Evolutionary conservation across 2,113 vertebrate genomes (phyloP), one percentile per base, ranked within the genome.

Genomic region (Suricata suricatta): DNA sequence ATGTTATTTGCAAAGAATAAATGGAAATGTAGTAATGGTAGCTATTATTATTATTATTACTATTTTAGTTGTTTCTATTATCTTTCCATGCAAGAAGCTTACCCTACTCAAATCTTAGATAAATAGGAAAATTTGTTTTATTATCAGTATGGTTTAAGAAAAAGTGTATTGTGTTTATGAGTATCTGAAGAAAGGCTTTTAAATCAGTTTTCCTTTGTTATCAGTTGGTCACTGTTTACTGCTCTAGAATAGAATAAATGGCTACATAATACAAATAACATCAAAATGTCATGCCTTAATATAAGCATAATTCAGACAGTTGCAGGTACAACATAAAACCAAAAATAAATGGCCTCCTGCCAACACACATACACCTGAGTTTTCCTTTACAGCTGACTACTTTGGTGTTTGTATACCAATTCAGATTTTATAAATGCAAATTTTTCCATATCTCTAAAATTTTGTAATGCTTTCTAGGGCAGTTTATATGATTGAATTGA

Each of bases 1-100:
- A 50, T 88, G 57, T 84, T 96, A 88, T 89, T 92, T 94, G 71
- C 35, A 88, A 76, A 57, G 76, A 92, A 76, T 91, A 72, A 44
- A 79, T 83, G 50, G 54, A 90, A 79, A 66, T 50, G 7, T 17
- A 57, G 52, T 96, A 85, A 44, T 89, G 52, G 35, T 83, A 92
- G 54, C 77, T 64, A 76, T 47, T 47, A 76, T 44, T 17, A 54
- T 60, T 52, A 44, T 60, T 54, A 41, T 63, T 74, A 76, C 16
- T 76, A 76, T 44, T 31, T 8, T 25, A 80, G 5, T 80, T 92
- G 15, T 44, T 80, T 93, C 6, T 14, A 0, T 52, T 47, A 82
- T 74, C 38, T 12, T 94, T 88, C 64, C 52, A 0, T 72, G 13
- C 52, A 84, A 79, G 69, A 88, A 90, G 74, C 44, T 88, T 79